These are phyloP conservation scores for Carollia perspicillata DNA, from an alignment of 2,113 vertebrate species.

Conservation along the genomic window DNA sequence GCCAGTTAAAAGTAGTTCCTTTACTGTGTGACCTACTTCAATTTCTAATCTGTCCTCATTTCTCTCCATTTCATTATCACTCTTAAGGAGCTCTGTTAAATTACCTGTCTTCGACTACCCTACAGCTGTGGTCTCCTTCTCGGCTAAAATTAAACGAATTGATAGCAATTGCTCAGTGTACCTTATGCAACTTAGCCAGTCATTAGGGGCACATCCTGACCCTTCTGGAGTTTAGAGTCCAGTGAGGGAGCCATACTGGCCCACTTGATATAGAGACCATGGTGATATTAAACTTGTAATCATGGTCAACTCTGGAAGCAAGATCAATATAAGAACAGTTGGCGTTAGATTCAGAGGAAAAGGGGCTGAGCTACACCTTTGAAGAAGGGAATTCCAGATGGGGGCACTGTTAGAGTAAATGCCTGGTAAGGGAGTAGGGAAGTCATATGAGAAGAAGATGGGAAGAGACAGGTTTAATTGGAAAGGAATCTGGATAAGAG, in stretches of 20 bases:
- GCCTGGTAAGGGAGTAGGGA: not conserved
- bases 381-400: not conserved
- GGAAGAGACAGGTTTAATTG: not conserved
- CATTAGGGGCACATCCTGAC: not conserved
- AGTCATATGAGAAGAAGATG: not conserved
- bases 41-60: not conserved
- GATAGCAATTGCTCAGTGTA: not conserved
- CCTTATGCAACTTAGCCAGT: not conserved
- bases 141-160: not conserved
- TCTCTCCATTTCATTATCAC: not conserved
- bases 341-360: not conserved
- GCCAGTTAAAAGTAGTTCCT: not conserved
- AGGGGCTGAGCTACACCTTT: not conserved
- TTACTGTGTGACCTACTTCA: not conserved
- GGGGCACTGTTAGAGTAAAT: not conserved
- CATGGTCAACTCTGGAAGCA: not conserved
- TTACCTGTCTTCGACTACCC: not conserved
- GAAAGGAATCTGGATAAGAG: not conserved
- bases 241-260: not conserved
- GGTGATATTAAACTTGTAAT: not conserved
- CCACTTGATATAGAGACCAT: not conserved
- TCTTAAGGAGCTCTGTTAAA: not conserved
- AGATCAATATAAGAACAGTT: not conserved
- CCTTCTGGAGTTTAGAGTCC: not conserved
- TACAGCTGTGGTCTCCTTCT: not conserved